Conservation (phyloP, 2,888 invertebrate genomes). For the Chrysolina haemoptera region DNA sequence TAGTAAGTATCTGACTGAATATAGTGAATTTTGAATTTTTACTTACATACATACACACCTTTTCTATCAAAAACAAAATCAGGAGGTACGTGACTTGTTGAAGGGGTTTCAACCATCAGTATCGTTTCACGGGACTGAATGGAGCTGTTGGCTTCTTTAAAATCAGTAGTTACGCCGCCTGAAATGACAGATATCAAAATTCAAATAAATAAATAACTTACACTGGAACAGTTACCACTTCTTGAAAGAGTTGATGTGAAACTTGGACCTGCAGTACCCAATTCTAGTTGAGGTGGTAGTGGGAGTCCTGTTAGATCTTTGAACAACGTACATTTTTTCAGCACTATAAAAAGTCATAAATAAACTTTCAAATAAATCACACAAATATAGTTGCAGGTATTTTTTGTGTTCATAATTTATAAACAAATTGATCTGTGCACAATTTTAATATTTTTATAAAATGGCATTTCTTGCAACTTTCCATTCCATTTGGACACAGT, state of each 20-base stretch:
- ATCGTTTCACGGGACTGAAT: neutral
- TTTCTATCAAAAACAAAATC: neutral
- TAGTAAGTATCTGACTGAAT: too few species aligned
- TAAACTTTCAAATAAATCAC: neutral
- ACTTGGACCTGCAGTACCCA: neutral
- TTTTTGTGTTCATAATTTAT: neutral
- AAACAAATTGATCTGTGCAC: neutral
- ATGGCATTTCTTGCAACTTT: neutral
- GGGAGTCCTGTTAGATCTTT: neutral
- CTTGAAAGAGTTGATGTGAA: slow-evolving; percentile 15
- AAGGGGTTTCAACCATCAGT: neutral
- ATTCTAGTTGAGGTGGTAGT: slow-evolving; percentile 15
- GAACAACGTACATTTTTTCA: slow-evolving; percentile 9
- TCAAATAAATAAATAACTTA: neutral
- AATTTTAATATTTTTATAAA: neutral
- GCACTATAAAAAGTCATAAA: slow-evolving; percentile 14
- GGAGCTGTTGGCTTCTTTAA: neutral
- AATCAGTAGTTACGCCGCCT: neutral
- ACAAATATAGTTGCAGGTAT: neutral
- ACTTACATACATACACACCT: neutral
- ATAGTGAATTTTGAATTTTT: too few species aligned
- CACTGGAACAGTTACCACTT: slow-evolving; percentile 2
- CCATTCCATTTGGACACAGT: neutral
- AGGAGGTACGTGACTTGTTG: neutral
- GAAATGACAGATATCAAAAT: slow-evolving; percentile 14